Percentiles rank a stretch among this genome's conserved stretches.
Conservation (phyloP, 2,113 vertebrate genomes). For the Platysteira castanea region DNA sequence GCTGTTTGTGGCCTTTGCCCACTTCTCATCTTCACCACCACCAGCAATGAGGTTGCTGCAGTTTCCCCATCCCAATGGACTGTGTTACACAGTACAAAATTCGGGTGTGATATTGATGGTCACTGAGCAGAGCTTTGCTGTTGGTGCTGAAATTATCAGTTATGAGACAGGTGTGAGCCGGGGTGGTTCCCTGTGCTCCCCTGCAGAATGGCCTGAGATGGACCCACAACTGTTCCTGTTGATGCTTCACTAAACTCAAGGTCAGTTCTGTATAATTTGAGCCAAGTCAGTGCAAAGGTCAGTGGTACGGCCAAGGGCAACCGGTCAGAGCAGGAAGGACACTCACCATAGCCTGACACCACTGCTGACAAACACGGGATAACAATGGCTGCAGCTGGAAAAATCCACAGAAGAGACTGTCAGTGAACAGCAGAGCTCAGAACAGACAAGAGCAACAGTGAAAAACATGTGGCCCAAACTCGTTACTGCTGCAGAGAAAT, state of each 20-base stretch:
- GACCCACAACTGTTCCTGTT: neutral
- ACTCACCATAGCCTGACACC: slow-evolving; percentile 89
- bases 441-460: neutral
- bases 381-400: slow-evolving; percentile 88
- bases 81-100: rapidly evolving
- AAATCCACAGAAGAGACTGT: neutral
- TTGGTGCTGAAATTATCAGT: neutral
- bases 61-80: neutral
- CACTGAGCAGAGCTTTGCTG: neutral
- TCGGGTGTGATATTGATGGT: rapidly evolving
- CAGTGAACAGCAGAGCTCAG: neutral
- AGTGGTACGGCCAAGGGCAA: neutral
- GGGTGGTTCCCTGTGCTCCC: neutral
- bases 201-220: rapidly evolving
- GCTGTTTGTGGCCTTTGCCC: neutral
- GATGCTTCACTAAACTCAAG: neutral
- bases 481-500: neutral
- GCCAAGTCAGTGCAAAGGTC: neutral
- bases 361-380: slow-evolving; percentile 90
- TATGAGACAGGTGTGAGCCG: no score
- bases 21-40: no score
- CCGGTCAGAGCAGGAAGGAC: neutral
- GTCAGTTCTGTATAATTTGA: neutral
- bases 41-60: neutral
- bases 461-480: neutral